Percentiles rank a stretch among this genome's conserved stretches.
phyloP scores from a whole-genome alignment of 2,888 invertebrate species.

The Troglohyphantes excavatus region DNA sequence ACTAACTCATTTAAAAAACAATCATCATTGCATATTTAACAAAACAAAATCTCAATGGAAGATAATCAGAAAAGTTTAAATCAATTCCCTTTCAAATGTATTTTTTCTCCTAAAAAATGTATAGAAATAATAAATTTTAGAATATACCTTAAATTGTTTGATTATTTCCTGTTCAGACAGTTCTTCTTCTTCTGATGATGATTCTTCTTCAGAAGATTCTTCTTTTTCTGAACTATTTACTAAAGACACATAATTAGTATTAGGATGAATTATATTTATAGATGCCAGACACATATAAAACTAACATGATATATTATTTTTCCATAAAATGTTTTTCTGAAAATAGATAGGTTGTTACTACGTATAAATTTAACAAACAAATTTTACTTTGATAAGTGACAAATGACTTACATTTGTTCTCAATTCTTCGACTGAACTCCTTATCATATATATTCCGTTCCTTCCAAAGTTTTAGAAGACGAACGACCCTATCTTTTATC shows the following conservation, averaged over 20 bases:
- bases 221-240: constrained; percentile 8
- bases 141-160: constrained; percentile 52
- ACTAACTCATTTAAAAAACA: too few relatives aligned
- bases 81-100: too few relatives aligned
- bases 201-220: constrained; percentile 6
- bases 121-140: too few relatives aligned
- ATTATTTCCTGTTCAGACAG: constrained; percentile 31
- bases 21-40: too few relatives aligned
- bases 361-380: neutral
- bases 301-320: neutral
- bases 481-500: constrained; percentile 36
- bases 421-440: constrained; percentile 22
- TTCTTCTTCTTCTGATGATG: constrained; percentile 14
- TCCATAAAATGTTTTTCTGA: neutral
- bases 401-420: constrained; percentile 36
- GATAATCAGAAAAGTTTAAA: too few relatives aligned
- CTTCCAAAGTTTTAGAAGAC: constrained; percentile 47
- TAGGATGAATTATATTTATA: too few relatives aligned
- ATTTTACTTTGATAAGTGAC: neutral
- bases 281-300: too few relatives aligned
- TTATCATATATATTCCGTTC: constrained; percentile 55
- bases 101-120: too few relatives aligned
- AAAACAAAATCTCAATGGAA: too few relatives aligned
- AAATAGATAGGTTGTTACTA: too few relatives aligned
- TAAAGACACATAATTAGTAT: neutral